phyloP scores from a whole-genome alignment of 2,797 vertebrate genomes.

The Huso huso region DNA sequence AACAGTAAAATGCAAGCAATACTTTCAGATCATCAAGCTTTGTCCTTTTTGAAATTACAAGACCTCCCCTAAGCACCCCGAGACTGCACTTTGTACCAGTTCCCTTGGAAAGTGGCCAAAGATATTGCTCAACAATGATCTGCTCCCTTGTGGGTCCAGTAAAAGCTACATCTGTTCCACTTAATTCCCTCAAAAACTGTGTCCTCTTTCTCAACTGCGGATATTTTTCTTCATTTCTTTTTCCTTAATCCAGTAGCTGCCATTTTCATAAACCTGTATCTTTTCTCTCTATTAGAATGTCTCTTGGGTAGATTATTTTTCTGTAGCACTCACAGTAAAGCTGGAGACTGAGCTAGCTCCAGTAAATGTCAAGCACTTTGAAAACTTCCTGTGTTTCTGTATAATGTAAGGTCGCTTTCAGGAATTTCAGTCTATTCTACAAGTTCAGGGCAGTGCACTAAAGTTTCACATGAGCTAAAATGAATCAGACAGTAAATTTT shows the following conservation, averaged over 20 bases:
- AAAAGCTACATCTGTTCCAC: constrained; percentile 35
- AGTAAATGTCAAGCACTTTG: constrained; percentile 34
- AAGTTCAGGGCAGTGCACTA: not conserved
- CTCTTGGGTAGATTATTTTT: constrained; percentile 43
- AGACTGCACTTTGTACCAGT: constrained; percentile 39
- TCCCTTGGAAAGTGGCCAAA: constrained; percentile 52
- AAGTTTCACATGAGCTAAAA: not conserved
- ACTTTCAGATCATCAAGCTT: not conserved
- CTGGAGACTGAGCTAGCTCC: not conserved
- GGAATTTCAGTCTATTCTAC: constrained; percentile 20
- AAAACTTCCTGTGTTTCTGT: constrained; percentile 48
- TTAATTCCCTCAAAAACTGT: constrained; percentile 30
- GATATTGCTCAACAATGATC: constrained; percentile 52
- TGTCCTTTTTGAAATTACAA: constrained; percentile 39
- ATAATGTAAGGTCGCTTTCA: constrained; percentile 44
- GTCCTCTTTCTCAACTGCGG: constrained; percentile 34
- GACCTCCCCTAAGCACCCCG: constrained; percentile 50
- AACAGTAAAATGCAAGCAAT: not conserved
- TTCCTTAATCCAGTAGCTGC: constrained; percentile 43
- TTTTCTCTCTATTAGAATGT: constrained; percentile 43
- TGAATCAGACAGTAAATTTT: not conserved
- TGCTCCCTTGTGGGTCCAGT: constrained; percentile 42
- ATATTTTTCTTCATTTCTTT: constrained; percentile 37
- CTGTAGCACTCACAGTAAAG: constrained; percentile 32
- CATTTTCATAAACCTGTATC: constrained; percentile 36